Evolutionary conservation across 2,797 vertebrate species (phyloP), one percentile per base, ranked within the genome.

Genomic region (Graptemys geographica): DNA sequence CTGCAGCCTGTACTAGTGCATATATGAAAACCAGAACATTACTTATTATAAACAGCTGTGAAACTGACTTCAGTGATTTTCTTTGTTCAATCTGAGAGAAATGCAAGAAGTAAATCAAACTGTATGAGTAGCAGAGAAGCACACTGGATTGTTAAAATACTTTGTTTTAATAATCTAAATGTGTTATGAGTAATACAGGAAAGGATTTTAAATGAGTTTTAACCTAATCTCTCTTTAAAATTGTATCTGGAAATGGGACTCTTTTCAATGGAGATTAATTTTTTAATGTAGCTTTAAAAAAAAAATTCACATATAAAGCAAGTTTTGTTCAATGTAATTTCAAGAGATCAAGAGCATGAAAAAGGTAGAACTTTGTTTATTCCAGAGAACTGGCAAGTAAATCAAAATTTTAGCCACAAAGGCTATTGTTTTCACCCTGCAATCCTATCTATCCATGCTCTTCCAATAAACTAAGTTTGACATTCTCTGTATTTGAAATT

Each of bases 111-210:
- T 21, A 69, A 69, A 78, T 33, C 76, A 86, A 87, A 72, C 16
- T 31, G 47, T 28, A 84, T 6, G 1, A 83, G 44, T 51, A 69
- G 56, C 78, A 83, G 28, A 92, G 53, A 86, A 52, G 47, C 90
- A 94, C 93, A 96, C 87, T 97, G n/a, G 79, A 92, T 44, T 93
- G 91, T 1, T 19, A 87, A 84, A 18, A 87, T 62, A 79, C 78
- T 76, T 91, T 81, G 79, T 41, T 89, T 62, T 89, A 44, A 55
- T 12, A 11, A 76, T 57, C 28, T 84, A 79, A 79, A 88, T 0
- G 25, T 79, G 27, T 31, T 55, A 81, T 44, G 65, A 76, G 3
- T 53, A 72, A 72, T 10, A 41, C 10, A 72, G n/a, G 5, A 37
- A 37, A 37, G 19, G n/a, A 41, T 92, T 86, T 87, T 3, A 57